phyloP scores from a whole-genome alignment of 2,888 invertebrate species.

The Andrena marginata region DNA sequence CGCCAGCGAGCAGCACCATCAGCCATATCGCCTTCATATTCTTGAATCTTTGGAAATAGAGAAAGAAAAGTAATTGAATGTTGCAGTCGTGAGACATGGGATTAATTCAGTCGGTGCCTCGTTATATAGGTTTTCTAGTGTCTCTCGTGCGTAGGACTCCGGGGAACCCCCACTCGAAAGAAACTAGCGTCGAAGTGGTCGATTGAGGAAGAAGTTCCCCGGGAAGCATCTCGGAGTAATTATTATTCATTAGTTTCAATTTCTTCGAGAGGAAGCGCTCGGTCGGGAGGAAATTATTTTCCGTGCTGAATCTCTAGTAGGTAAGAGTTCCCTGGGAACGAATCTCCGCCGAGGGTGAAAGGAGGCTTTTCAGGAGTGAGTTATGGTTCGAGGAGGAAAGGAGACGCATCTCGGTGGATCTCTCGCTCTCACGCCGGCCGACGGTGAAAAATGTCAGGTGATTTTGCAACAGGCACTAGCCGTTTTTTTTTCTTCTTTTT shows the following conservation, averaged over 20 bases:
- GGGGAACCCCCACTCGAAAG: no score
- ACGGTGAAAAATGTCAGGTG: slow-evolving; percentile 52
- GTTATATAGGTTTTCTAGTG: no score
- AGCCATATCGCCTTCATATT: slow-evolving; percentile 53
- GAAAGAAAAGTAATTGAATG: background rate
- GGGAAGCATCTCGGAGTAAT: background rate
- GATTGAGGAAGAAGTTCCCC: background rate
- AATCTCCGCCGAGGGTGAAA: slow-evolving; percentile 57
- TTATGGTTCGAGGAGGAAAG: slow-evolving; percentile 40
- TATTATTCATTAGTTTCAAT: background rate
- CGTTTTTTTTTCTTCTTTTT: slow-evolving; percentile 43
- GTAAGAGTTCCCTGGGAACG: slow-evolving; percentile 53
- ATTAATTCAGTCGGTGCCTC: no score
- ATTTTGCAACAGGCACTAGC: slow-evolving; percentile 63
- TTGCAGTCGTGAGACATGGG: background rate
- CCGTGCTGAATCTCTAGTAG: slow-evolving; percentile 1
- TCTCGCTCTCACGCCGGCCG: slow-evolving; percentile 30
- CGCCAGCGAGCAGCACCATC: slow-evolving; percentile 87
- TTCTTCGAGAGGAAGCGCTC: background rate
- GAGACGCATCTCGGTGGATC: slow-evolving; percentile 25
- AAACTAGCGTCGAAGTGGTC: no score
- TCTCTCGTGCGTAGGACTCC: no score
- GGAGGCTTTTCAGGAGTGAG: slow-evolving; percentile 51
- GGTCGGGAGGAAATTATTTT: slow-evolving; percentile 16
- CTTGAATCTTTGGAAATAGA: slow-evolving; percentile 6